Percentiles rank a stretch among this genome's conserved stretches.
Evolutionary conservation across 2,888 invertebrate genomes (phyloP).

Genomic region (Pegoplata infirma): DNA sequence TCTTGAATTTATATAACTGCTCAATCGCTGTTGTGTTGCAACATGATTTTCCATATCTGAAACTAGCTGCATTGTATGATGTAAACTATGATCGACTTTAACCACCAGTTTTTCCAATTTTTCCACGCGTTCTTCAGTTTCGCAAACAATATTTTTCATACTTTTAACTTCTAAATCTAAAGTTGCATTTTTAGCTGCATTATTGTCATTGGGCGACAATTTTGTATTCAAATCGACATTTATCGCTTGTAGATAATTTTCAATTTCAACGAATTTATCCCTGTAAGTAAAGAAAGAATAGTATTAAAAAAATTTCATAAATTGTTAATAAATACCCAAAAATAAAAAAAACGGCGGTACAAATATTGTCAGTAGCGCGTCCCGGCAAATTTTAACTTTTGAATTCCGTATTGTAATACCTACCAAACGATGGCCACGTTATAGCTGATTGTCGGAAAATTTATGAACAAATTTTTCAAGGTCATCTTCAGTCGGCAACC

Average conservation of each 20-base stretch:
- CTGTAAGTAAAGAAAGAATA: conserved; percentile 63
- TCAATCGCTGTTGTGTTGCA: conserved; percentile 74
- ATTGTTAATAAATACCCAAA: no score
- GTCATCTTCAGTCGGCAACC: no score
- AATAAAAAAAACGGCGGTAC: no score
- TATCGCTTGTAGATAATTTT: conserved; percentile 70
- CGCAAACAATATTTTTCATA: conserved; percentile 79
- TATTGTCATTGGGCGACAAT: conserved; percentile 71
- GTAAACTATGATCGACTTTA: conserved; percentile 75
- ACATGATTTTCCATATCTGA: conserved; percentile 78
- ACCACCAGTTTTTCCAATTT: conserved; percentile 78
- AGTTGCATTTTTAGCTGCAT: conserved; percentile 78
- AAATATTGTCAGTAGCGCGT: no score
- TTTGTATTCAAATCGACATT: conserved; percentile 73
- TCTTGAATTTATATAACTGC: conserved; percentile 74
- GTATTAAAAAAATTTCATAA: no score
- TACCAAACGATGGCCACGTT: no score
- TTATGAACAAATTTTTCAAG: no score
- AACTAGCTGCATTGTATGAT: conserved; percentile 78
- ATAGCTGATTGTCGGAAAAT: no score
- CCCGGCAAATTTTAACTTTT: no score
- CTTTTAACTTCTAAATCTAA: conserved; percentile 79
- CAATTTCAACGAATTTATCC: conserved; percentile 72
- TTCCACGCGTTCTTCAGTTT: conserved; percentile 80
- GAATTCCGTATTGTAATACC: no score